Evolutionary conservation across 2,888 invertebrate genomes (phyloP), one percentile per base, ranked within the genome.

Genomic region (Suillia variegata): DNA sequence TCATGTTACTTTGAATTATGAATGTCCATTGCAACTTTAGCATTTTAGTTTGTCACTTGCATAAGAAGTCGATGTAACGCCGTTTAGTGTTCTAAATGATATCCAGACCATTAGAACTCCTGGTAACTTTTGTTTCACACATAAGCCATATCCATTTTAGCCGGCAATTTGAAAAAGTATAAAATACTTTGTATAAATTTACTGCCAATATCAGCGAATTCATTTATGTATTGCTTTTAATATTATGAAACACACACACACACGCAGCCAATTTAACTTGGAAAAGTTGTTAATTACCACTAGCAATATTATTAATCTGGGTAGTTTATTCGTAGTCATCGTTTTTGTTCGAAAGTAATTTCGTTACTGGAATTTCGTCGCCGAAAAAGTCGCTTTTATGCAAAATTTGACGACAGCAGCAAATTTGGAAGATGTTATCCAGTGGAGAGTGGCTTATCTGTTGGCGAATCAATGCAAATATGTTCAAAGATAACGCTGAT

Each of bases 261-360:
- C 5, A 26, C 26, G 26, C 10, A 26, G 5, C n/a, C n/a, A n/a
- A 49, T 15, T 26, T n/a, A 26, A 34, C 22, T n/a, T 53, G 21
- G 10, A 20, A 2, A 3, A 49, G 24, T n/a, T 50, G 60, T 42
- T 70, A 78, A 72, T 81, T 81, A 81, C 80, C 80, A 75, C 73
- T 69, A 80, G 66, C 65, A 80, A 70, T 48, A 79, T 59, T 56
- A 79, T 69, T 70, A 79, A 65, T 74, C 71, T 78, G 70, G 70
- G 61, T 71, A 73, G 65, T 70, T 75, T 78, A 62, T 72, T 80
- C 76, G 79, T 75, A 71, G 71, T 74, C 80, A 79, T 79, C 76
- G 74, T 74, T 70, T n/a, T 62, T 58, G 67, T 74, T 80, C 80
- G 80, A 78, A 72, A 71, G 66, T 52, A 71, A 66, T 69, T 73